phyloP scores from a whole-genome alignment of 2,888 invertebrate species.

The Trachelus stipa region DNA sequence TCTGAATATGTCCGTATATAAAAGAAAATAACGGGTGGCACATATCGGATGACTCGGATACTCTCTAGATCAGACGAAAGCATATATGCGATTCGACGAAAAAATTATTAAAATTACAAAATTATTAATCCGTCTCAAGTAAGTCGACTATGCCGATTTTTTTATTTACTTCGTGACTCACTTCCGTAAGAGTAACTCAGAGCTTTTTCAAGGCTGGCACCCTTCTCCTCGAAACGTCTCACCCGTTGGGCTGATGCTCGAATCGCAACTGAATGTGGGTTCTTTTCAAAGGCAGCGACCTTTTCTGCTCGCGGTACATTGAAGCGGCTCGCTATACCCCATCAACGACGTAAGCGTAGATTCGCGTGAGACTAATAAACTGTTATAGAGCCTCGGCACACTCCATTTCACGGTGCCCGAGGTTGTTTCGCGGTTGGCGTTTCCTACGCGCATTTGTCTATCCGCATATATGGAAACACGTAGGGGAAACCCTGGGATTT shows the following conservation, averaged over 20 bases:
- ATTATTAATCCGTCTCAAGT: neutral
- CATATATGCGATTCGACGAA: neutral
- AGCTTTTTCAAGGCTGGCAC: neutral
- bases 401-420: neutral
- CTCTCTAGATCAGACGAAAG: neutral
- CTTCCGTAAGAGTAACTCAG: neutral
- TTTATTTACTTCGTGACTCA: neutral
- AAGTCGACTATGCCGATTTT: neutral
- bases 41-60: neutral
- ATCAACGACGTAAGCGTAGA: neutral
- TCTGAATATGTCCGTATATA: neutral
- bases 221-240: neutral
- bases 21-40: neutral
- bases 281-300: neutral
- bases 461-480: neutral
- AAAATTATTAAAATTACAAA: neutral
- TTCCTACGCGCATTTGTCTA: neutral
- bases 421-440: neutral
- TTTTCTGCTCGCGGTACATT: neutral
- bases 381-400: neutral
- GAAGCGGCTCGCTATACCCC: neutral
- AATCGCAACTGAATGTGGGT: neutral
- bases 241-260: neutral
- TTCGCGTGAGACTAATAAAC: neutral
- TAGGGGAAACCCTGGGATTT: neutral